These are phyloP conservation scores for Beaufortia kweichowensis DNA, from an alignment of 2,113 vertebrate genomes.

Conservation along the genomic window DNA sequence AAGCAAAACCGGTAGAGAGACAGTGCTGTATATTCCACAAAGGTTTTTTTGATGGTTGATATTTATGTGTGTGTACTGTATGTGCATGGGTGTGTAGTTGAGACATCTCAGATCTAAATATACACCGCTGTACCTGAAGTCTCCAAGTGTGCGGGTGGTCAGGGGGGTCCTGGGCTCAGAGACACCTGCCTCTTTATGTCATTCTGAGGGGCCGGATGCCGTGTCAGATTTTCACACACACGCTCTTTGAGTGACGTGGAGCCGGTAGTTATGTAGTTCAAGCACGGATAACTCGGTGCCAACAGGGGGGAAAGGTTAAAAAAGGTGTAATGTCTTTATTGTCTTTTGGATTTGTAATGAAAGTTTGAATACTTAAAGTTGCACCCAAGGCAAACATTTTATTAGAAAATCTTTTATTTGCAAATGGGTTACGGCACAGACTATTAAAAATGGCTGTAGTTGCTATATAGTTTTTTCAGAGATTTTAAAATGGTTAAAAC, in stretches of 20 bases:
- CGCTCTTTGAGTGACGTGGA: constrained; percentile 44
- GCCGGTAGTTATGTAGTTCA: constrained; percentile 42
- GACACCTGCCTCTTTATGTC: constrained; percentile 57
- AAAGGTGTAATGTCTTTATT: constrained; percentile 43
- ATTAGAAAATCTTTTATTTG: neutral
- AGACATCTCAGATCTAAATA: constrained; percentile 41
- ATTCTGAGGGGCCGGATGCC: constrained; percentile 38
- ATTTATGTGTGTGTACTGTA: neutral
- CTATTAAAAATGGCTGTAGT: no score
- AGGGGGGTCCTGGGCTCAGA: constrained; percentile 21
- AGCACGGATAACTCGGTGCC: constrained; percentile 18
- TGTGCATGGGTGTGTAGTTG: constrained; percentile 49
- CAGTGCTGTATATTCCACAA: no score
- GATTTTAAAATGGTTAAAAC: neutral
- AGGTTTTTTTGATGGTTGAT: neutral
- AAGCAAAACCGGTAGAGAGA: no score
- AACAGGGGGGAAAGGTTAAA: constrained; percentile 9
- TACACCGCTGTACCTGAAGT: constrained; percentile 47
- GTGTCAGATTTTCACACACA: constrained; percentile 51
- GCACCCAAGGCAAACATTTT: neutral
- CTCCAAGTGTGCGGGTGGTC: constrained; percentile 25
- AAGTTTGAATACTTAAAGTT: neutral
- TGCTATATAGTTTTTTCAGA: no score
- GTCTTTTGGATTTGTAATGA: constrained; percentile 18
- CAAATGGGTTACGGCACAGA: neutral